These are phyloP conservation scores for Chironomus striatipennis DNA, from an alignment of 1,140 invertebrate species.

Conservation along the genomic window DNA sequence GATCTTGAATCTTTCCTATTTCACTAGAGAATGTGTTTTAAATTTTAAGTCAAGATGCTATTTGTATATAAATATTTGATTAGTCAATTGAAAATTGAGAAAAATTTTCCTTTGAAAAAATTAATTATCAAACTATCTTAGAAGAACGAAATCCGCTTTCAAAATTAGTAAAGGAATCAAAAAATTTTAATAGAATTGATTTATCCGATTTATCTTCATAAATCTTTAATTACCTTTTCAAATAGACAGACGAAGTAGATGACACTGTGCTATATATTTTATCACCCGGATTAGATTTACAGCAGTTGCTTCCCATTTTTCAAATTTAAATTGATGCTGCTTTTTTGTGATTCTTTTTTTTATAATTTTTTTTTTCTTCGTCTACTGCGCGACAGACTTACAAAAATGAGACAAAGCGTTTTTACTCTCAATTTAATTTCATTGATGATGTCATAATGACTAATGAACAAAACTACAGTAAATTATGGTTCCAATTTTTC, in stretches of 20 bases:
- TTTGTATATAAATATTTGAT: too few relatives aligned
- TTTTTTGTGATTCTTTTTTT: background rate
- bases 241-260: background rate
- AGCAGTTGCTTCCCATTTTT: slow-evolving; percentile 17
- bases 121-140: too few relatives aligned
- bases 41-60: too few relatives aligned
- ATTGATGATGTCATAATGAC: background rate
- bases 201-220: too few relatives aligned
- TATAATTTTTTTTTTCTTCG: background rate
- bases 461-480: too few relatives aligned
- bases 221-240: slow-evolving; percentile 15
- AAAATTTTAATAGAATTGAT: too few relatives aligned
- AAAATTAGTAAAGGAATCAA: too few relatives aligned
- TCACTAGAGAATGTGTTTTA: too few relatives aligned
- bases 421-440: background rate
- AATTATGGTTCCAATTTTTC: background rate
- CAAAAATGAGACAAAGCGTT: background rate
- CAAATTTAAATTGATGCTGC: background rate
- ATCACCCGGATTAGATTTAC: background rate
- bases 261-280: slow-evolving; percentile 18
- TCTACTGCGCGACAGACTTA: background rate
- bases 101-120: too few relatives aligned
- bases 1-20: too few relatives aligned
- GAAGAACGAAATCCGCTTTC: too few relatives aligned
- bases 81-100: too few relatives aligned